Conservation (phyloP, 2,113 vertebrate species). For the Eidolon helvum region DNA sequence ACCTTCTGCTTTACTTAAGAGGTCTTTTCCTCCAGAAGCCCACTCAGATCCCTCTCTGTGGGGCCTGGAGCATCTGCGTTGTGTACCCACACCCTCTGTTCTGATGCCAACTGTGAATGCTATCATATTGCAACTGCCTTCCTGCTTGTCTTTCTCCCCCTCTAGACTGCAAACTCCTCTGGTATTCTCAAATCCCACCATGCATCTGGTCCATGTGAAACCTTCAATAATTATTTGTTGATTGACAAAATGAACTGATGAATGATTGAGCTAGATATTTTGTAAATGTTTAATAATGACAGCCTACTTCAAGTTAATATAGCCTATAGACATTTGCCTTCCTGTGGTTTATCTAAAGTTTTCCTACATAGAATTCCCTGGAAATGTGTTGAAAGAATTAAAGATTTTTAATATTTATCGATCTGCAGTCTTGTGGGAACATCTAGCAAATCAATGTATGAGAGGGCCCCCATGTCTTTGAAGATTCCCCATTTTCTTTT, state of each 20-base stretch:
- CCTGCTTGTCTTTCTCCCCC: neutral
- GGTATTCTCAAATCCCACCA: neutral
- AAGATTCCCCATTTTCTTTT: neutral
- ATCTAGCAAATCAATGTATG: neutral
- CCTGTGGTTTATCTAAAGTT: conserved; percentile 30
- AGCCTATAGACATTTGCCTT: neutral
- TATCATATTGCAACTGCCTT: rapidly evolving
- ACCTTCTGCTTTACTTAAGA: neutral
- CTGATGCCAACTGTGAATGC: neutral
- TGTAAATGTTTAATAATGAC: conserved; percentile 10
- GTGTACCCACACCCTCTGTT: neutral
- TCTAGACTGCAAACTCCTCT: neutral
- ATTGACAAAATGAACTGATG: neutral
- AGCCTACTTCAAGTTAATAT: neutral
- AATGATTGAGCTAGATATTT: neutral
- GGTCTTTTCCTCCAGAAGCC: neutral
- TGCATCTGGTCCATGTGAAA: neutral
- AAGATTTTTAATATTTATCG: neutral
- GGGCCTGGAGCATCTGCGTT: neutral
- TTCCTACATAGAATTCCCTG: neutral
- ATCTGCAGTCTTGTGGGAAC: neutral
- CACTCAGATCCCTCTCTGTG: neutral
- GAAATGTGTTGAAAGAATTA: conserved; percentile 22
- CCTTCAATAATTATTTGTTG: neutral
- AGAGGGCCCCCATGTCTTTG: neutral